Base-by-base conservation (phyloP, 1,140 invertebrate species). In the Arctopsyche grandis region DNA sequence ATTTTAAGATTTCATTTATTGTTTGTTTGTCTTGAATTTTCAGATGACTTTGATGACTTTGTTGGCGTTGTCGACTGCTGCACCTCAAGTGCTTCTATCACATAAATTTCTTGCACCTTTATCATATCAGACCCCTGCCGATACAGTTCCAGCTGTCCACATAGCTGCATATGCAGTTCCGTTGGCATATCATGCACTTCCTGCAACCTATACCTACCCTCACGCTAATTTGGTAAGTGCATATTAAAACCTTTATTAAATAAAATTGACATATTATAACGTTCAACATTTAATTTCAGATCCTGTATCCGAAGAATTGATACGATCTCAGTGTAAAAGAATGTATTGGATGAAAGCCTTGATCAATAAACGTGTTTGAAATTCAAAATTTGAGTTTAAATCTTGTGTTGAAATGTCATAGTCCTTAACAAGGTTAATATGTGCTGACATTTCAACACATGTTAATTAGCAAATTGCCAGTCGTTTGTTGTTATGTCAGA, bases 101-200 rank as follows among this genome's bases (percentile, higher is more conserved):
- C 21, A 22, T 0, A 38, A 38, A 38, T 38, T 38, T 1, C 9
- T 60, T 60, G 63, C 22, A 26, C 63, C 63, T 26, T 66, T 66
- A 22, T 60, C 56, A 5, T 60, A 19, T 16, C 63, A 66, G 24
- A 66, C 63, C 10, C 63, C 63, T 26, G 63, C 63, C 5, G 63
- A 66, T 26, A 66, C 63, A 12, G 5, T 66, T 9, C 22, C 63
- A 9, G 63, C 63, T 24, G 63, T 66, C 3, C 63, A 66, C 21
- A 22, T 26, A n/a, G 24, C 24, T 66, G 63, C 63, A 22, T 66
- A 66, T 29, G 5, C 63, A 10, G 63, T 66, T 66, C 63, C 63
- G 12, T 9, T 66, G 12, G 63, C 9, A 12, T 66, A 26, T 26
- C 21, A 66, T 26, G 22, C 21, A 9, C 9, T 66, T 12, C 21